Base-by-base conservation (phyloP, 2,797 vertebrate genomes). In the Onychomys torridus region DNA sequence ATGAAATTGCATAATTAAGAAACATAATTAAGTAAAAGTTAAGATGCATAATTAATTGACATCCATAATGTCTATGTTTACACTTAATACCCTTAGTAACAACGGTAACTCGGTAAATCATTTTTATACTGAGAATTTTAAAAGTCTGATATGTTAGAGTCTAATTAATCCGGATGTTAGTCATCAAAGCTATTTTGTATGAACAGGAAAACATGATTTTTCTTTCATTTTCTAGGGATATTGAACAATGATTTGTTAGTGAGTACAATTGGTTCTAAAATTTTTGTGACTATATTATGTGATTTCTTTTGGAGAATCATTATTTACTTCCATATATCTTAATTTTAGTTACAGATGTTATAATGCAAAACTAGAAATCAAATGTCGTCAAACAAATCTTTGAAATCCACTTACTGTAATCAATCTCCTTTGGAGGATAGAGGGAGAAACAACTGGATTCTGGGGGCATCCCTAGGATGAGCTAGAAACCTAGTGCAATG, bases 21-120 rank as follows among this genome's bases (percentile, higher is more conserved):
- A 2, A 83, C 25, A 32, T 87, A 92, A 96, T 97, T 97, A 95
- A 96, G 19, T 84, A 96, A 91, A 95, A 97, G 6, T 91, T 93
- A 78, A 25, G 10, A 89, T 90, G 75, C 83, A 8, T 89, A 84
- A 91, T 88, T 96, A 97, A 81, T 43, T 71, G 88, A 6, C 65
- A 96, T n/a, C 46, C 34, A 32, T 2, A 92, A 57, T 61, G 14
- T 82, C 59, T 93, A 25, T 93, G 91, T 92, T 43, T 94, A 32
- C 69, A 10, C 23, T 65, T 97, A 52, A 69, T 96, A 87, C 61
- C 96, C 97, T 97, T n/a, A 90, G 88, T 84, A 61, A 57, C 19
- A 71, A n/a, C 19, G 43, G 0, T 93, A 96, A 73, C 19, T 29
- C 83, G 10, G 57, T 84, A 94, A 91, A 89, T 84, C 1, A 93